Evolutionary conservation across 2,888 invertebrate genomes (phyloP).

Genomic region (Odontocerum albicorne): DNA sequence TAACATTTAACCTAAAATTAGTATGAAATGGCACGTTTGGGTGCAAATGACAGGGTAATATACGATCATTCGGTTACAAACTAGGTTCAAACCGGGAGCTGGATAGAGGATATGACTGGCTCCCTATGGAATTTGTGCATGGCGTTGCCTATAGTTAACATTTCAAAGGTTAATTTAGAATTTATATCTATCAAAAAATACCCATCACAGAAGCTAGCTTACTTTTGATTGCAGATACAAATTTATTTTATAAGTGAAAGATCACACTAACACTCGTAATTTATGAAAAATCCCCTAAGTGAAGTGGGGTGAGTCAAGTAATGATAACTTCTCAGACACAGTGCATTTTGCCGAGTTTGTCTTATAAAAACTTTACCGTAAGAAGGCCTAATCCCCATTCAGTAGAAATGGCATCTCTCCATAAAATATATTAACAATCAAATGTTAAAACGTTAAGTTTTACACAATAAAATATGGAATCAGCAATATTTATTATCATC

Average conservation of each 20-base stretch:
- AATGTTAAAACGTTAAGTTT: constrained; percentile 23
- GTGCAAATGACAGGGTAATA: constrained; percentile 33
- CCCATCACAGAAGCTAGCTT: constrained; percentile 5
- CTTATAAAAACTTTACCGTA: no score
- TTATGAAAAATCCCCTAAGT: no score
- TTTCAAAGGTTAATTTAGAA: background rate
- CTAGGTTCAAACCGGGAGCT: constrained; percentile 24
- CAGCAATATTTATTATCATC: constrained; percentile 34
- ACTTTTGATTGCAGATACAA: background rate
- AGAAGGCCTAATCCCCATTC: constrained; percentile 27
- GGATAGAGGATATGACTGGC: no score
- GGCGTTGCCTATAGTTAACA: constrained; percentile 4
- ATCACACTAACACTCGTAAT: background rate
- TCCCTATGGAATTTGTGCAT: constrained; percentile 26
- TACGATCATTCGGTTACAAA: constrained; percentile 28
- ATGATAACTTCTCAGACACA: no score
- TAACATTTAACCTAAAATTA: constrained; percentile 31
- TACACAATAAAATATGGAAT: constrained; percentile 35
- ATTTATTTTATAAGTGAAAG: background rate
- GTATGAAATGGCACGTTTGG: constrained; percentile 35
- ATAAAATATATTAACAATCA: constrained; percentile 27
- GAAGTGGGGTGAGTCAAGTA: no score
- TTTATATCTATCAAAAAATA: constrained; percentile 7
- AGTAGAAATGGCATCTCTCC: constrained; percentile 23
- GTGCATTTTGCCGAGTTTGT: no score